These are phyloP conservation scores for Crepidodera aurea DNA, from an alignment of 2,888 invertebrate genomes.

Conservation along the genomic window DNA sequence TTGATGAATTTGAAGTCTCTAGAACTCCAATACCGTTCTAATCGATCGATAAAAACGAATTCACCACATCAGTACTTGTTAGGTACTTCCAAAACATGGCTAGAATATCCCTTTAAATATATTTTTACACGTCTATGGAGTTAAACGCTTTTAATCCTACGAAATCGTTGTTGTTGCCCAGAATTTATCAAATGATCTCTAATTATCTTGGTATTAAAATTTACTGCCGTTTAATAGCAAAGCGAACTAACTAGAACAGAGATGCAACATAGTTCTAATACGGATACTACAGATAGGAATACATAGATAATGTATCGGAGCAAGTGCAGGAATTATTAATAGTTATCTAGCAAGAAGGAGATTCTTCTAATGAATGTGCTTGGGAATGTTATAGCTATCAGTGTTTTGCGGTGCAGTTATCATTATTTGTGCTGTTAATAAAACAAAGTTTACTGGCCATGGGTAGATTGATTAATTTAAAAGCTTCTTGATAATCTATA, in stretches of 20 bases:
- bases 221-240: conserved; percentile 3
- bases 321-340: background rate
- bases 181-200: conserved; percentile 5
- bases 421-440: background rate
- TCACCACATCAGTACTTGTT: no score
- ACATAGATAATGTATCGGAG: background rate
- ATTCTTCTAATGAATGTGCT: background rate
- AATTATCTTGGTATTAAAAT: conserved; percentile 4
- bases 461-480: no score
- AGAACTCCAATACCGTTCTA: no score
- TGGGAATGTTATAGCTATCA: background rate
- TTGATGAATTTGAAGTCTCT: no score
- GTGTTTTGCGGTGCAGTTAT: background rate
- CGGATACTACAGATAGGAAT: background rate
- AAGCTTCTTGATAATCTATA: no score
- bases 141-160: no score
- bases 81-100: no score
- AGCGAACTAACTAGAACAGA: background rate
- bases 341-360: background rate
- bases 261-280: background rate
- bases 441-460: no score
- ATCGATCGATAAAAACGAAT: no score
- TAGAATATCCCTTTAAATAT: no score
- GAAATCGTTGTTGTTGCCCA: background rate
- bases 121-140: no score